Percentiles rank a stretch among this genome's conserved stretches.
Evolutionary conservation across 92 coral and sea anemone genomes (phyloP).

Genomic region (Porites lobata): DNA sequence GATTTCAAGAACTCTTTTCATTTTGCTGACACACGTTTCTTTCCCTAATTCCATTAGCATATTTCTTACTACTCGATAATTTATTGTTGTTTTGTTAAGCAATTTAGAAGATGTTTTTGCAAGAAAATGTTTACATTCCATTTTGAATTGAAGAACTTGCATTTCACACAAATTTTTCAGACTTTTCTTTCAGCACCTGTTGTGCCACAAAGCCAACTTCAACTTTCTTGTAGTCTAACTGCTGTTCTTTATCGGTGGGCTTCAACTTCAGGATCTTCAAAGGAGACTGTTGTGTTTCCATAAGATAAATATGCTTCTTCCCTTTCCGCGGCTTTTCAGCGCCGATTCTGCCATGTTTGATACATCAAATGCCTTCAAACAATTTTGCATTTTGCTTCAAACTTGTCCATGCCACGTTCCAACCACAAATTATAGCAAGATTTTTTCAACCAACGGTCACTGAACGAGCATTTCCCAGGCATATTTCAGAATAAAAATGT

Average conservation of each 20-base stretch:
- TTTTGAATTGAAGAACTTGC: too few species aligned
- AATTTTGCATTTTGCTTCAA: conserved; percentile 44
- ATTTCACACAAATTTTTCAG: too few species aligned
- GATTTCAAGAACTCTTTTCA: conserved; percentile 46
- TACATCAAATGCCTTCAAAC: conserved; percentile 51
- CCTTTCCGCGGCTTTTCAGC: conserved; percentile 1
- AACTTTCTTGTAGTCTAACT: conserved; percentile 33
- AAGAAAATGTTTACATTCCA: too few species aligned
- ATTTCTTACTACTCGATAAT: conserved; percentile 20
- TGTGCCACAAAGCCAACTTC: conserved; percentile 54
- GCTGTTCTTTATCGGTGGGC: conserved; percentile 54
- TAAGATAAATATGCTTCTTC: conserved; percentile 6
- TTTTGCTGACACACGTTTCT: conserved; percentile 25
- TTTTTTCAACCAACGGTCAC: neutral
- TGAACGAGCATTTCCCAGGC: too few species aligned
- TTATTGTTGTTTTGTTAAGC: conserved; percentile 18
- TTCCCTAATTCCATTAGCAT: conserved; percentile 57
- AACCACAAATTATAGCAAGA: conserved; percentile 40
- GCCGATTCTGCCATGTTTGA: conserved; percentile 63
- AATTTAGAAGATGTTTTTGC: neutral
- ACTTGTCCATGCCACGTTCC: conserved; percentile 53
- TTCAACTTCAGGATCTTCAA: conserved; percentile 50
- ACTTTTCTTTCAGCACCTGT: conserved; percentile 14
- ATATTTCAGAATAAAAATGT: neutral
- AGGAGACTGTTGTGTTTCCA: conserved; percentile 21